A percentile compares a stretch with the other conserved stretches of the same genome.
phyloP scores from a whole-genome alignment of 35 echinoderm and acorn worm species.

The Ophioderma brevispina region DNA sequence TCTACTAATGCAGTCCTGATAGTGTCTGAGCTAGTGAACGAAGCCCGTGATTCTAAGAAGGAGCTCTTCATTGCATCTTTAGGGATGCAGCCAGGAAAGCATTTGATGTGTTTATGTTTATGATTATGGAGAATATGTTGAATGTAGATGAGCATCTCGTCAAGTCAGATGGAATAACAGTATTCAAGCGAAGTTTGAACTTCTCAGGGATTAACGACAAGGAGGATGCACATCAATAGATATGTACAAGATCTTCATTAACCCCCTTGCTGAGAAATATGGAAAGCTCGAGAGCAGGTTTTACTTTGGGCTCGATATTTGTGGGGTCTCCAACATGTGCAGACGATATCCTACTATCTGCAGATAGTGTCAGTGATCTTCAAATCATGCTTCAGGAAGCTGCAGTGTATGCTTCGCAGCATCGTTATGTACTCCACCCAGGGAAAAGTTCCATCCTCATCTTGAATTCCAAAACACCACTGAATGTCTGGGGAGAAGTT shows the following conservation, averaged over 20 bases:
- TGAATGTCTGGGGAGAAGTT: background rate
- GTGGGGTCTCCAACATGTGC: background rate
- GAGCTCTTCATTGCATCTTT: background rate
- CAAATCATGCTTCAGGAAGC: background rate
- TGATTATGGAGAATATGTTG: background rate
- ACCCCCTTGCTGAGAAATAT: background rate
- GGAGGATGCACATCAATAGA: background rate
- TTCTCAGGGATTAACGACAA: background rate
- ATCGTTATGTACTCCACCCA: background rate
- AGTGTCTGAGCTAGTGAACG: background rate
- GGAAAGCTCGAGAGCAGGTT: background rate
- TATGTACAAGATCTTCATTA: constrained; percentile 11
- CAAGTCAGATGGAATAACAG: background rate
- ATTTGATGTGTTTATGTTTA: background rate
- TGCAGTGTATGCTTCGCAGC: background rate
- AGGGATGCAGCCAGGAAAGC: background rate
- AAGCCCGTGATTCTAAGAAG: background rate
- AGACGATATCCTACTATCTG: background rate
- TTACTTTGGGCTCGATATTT: background rate
- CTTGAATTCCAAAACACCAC: background rate
- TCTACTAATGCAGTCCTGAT: background rate
- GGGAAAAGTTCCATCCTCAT: background rate
- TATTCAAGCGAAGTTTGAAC: background rate
- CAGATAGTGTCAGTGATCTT: background rate
- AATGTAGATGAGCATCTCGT: background rate